A percentile compares a stretch with the other conserved stretches of the same genome.
Conservation (phyloP, 2,888 invertebrate species). For the Metopia argyrocephala region DNA sequence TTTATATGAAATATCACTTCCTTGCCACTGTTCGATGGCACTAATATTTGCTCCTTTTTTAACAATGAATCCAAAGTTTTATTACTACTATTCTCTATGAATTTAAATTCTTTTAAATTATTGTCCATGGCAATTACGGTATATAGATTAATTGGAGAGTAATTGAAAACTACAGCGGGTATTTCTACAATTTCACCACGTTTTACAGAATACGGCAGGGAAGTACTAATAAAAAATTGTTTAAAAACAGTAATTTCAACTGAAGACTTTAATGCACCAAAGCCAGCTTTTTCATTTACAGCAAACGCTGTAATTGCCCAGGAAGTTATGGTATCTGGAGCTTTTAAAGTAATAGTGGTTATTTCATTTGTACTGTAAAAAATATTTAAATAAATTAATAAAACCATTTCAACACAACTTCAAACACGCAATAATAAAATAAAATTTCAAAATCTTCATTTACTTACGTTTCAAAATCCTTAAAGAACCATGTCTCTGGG, state of each 20-base stretch:
- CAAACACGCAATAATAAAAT: too few species aligned
- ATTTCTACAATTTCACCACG: slow-evolving; percentile 93
- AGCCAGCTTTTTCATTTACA: slow-evolving; percentile 83
- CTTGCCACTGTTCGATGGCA: slow-evolving; percentile 85
- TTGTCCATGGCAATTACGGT: slow-evolving; percentile 91
- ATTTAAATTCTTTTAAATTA: slow-evolving; percentile 86
- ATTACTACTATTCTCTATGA: slow-evolving; percentile 71
- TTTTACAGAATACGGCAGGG: slow-evolving; percentile 87
- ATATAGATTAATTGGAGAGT: slow-evolving; percentile 84
- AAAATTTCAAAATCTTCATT: too few species aligned
- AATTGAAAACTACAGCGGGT: slow-evolving; percentile 91
- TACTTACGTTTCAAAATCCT: slow-evolving; percentile 73
- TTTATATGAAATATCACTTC: slow-evolving; percentile 84
- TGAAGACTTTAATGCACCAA: slow-evolving; percentile 81
- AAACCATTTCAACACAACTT: neutral
- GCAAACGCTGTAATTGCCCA: slow-evolving; percentile 90
- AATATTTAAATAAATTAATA: neutral
- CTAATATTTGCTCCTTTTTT: slow-evolving; percentile 78
- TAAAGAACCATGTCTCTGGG: slow-evolving; percentile 84
- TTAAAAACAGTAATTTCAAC: slow-evolving; percentile 85
- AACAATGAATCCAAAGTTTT: neutral
- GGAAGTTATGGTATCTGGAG: slow-evolving; percentile 88
- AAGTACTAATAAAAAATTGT: slow-evolving; percentile 86
- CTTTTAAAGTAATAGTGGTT: slow-evolving; percentile 78
- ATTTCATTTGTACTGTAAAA: slow-evolving; percentile 2